Conservation (phyloP, 2,113 vertebrate species). For the Polyodon spathula region DNA sequence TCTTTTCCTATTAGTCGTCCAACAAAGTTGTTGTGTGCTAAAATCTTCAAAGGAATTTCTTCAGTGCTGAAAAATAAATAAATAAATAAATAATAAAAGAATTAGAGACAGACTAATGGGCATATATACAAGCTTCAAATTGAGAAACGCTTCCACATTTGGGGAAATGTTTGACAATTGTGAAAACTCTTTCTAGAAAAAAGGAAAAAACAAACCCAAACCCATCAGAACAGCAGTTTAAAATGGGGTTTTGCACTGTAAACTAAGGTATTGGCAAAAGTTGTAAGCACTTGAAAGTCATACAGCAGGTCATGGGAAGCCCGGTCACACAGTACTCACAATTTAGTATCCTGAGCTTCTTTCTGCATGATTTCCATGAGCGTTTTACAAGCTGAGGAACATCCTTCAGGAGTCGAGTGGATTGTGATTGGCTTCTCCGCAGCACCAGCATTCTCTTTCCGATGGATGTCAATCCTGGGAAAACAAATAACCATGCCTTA, state of each 20-base stretch:
- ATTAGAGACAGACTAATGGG: neutral
- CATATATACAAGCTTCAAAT: too few species aligned
- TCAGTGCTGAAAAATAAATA: slow-evolving; percentile 70
- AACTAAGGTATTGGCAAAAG: too few species aligned
- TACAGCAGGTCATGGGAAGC: neutral
- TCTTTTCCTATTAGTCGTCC: slow-evolving; percentile 95
- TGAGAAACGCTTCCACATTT: too few species aligned
- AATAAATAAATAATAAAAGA: neutral
- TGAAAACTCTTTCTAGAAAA: too few species aligned
- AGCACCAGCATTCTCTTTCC: slow-evolving; percentile 94
- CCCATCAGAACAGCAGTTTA: too few species aligned
- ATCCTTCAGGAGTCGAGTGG: slow-evolving; percentile 91
- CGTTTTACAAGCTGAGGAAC: slow-evolving; percentile 82
- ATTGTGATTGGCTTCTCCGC: slow-evolving; percentile 96
- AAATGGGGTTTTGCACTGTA: too few species aligned
- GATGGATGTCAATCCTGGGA: slow-evolving; percentile 90
- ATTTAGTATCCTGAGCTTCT: slow-evolving; percentile 93
- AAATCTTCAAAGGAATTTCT: slow-evolving; percentile 92
- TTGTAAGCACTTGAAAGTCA: slow-evolving; percentile 8
- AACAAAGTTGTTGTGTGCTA: slow-evolving; percentile 97
- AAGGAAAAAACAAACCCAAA: too few species aligned
- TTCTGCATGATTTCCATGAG: slow-evolving; percentile 99
- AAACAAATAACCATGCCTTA: slow-evolving; percentile 1
- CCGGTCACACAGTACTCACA: slow-evolving; percentile 86
- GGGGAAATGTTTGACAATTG: too few species aligned